phyloP scores from a whole-genome alignment of 53 echinoderm and acorn worm species.

The Paracentrotus lividus region DNA sequence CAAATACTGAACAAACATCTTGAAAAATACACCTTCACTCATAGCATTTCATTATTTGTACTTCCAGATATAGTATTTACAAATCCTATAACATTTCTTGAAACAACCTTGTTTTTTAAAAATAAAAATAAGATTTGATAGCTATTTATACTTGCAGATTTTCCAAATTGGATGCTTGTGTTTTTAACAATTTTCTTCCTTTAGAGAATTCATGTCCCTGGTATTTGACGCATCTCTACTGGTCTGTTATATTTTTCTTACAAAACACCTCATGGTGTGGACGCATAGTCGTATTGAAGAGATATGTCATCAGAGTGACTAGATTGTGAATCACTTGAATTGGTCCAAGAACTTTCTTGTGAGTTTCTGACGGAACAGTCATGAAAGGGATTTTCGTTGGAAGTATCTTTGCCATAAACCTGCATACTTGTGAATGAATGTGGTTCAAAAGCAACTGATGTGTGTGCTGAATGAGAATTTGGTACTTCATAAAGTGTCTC shows the following conservation, averaged over 20 bases:
- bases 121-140: no score
- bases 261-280: not conserved
- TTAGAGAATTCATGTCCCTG: no score
- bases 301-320: not conserved
- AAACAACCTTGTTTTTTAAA: no score
- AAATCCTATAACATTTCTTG: no score
- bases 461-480: not conserved
- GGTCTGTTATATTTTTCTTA: not conserved
- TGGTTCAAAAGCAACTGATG: no score
- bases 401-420: not conserved
- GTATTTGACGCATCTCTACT: not conserved
- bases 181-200: no score
- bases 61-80: no score
- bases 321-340: not conserved
- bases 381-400: not conserved
- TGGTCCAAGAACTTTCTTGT: not conserved
- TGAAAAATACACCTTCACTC: no score
- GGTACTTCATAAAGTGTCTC: not conserved
- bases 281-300: not conserved
- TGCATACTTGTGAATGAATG: not conserved
- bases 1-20: no score
- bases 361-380: not conserved
- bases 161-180: no score
- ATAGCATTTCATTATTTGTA: no score
- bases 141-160: no score